Evolutionary conservation across 2,888 invertebrate genomes (phyloP).

Genomic region (Amphimallon solstitiale): DNA sequence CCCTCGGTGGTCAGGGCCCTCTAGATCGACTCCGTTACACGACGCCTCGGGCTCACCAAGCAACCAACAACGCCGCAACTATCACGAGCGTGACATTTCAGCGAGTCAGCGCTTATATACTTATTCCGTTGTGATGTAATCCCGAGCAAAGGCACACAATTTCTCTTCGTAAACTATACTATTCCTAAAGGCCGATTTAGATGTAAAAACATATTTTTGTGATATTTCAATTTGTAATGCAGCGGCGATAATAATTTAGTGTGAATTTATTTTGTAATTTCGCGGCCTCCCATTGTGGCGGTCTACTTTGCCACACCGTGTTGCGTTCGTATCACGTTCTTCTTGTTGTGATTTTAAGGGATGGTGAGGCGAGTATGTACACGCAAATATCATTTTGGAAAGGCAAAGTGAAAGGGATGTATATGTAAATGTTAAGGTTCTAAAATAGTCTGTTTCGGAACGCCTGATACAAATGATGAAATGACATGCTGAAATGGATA

Average conservation of each 20-base stretch:
- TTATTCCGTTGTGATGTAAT: slow-evolving; percentile 41
- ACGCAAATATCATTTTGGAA: slow-evolving; percentile 15
- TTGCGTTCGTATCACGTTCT: neutral
- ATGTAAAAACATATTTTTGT: slow-evolving; percentile 47
- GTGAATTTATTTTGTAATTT: slow-evolving; percentile 37
- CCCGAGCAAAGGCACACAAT: slow-evolving; percentile 44
- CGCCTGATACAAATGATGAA: neutral
- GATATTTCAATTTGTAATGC: slow-evolving; percentile 47
- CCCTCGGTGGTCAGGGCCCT: slow-evolving; percentile 48
- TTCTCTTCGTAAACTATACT: slow-evolving; percentile 40
- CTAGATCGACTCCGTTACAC: slow-evolving; percentile 43
- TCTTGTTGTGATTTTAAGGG: neutral
- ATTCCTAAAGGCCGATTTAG: slow-evolving; percentile 44
- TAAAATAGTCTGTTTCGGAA: neutral
- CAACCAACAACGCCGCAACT: slow-evolving; percentile 43
- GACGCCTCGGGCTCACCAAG: slow-evolving; percentile 40
- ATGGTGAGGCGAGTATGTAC: too few species aligned
- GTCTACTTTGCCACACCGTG: too few species aligned
- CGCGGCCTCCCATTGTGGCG: slow-evolving; percentile 33
- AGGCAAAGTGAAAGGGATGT: slow-evolving; percentile 38
- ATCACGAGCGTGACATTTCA: slow-evolving; percentile 52
- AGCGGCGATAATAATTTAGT: slow-evolving; percentile 36
- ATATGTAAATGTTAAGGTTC: slow-evolving; percentile 38
- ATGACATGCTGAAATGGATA: neutral
- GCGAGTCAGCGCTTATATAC: slow-evolving; percentile 37